A percentile compares a stretch with the other conserved stretches of the same genome.
Conservation (phyloP, 2,113 vertebrate genomes). For the Hippocampus abdominalis region DNA sequence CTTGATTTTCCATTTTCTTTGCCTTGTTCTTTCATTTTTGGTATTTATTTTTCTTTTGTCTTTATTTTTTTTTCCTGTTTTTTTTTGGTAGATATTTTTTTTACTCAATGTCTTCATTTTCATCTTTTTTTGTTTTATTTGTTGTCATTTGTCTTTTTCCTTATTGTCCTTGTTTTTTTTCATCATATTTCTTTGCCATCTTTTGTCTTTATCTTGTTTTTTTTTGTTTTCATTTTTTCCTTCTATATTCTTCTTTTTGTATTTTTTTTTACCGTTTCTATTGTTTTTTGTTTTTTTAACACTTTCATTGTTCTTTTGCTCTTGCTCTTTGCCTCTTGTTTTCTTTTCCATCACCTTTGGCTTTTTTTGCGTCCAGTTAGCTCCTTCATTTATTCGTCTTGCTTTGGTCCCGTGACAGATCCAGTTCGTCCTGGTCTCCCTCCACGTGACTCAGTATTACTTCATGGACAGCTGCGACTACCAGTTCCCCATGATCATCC, state of each 20-base stretch:
- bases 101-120: too few species aligned
- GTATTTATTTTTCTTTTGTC: neutral
- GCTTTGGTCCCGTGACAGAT: constrained; percentile 64
- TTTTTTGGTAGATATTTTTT: neutral
- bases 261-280: neutral
- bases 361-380: neutral
- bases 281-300: neutral
- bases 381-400: neutral
- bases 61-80: too few species aligned
- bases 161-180: too few species aligned
- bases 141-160: too few species aligned
- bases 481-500: constrained; percentile 88
- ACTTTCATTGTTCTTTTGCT: neutral
- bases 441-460: constrained; percentile 96
- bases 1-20: too few species aligned
- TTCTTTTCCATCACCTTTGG: neutral
- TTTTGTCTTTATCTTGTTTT: too few species aligned
- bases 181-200: too few species aligned
- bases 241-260: too few species aligned
- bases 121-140: too few species aligned
- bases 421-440: constrained; percentile 92
- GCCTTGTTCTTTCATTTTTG: neutral
- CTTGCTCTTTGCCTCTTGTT: neutral
- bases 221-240: too few species aligned
- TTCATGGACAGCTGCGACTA: constrained; percentile 90